A percentile compares a stretch with the other conserved stretches of the same genome.
Evolutionary conservation across 53 echinoderm and acorn worm species (phyloP).

Genomic region (Henricia sp.): DNA sequence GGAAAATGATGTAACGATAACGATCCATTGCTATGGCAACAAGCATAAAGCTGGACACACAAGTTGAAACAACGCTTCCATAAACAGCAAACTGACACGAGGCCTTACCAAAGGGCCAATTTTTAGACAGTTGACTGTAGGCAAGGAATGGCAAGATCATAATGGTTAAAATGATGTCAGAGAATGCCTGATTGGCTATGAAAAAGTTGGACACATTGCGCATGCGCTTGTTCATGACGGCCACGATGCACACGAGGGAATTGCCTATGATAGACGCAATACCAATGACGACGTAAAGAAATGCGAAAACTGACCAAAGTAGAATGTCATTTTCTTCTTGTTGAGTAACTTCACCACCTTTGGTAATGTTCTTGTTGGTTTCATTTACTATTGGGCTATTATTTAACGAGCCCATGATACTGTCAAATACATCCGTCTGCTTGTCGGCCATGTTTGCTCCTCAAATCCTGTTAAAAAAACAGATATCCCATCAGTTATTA

Average conservation of each 20-base stretch:
- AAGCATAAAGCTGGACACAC: conserved; percentile 86
- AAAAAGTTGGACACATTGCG: conserved; percentile 91
- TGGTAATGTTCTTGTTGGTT: too few relatives aligned
- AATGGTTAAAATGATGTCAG: conserved; percentile 83
- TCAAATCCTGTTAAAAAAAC: too few relatives aligned
- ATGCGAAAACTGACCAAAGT: too few relatives aligned
- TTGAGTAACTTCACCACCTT: too few relatives aligned
- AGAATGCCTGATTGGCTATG: conserved; percentile 86
- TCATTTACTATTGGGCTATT: too few relatives aligned
- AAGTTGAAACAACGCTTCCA: conserved; percentile 76
- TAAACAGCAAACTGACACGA: conserved; percentile 86
- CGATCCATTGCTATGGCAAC: conserved; percentile 89
- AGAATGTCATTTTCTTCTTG: too few relatives aligned
- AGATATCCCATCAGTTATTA: too few relatives aligned
- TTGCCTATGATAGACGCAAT: conserved; percentile 82
- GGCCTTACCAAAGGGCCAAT: conserved; percentile 78
- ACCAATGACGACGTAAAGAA: conserved; percentile 65
- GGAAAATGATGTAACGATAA: conserved; percentile 81
- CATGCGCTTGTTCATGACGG: conserved; percentile 79
- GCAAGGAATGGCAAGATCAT: conserved; percentile 87
- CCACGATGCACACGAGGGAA: conserved; percentile 81
- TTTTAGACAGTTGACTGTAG: conserved; percentile 56
- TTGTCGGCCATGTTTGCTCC: too few relatives aligned
- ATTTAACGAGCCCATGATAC: too few relatives aligned
- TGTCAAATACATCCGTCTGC: too few relatives aligned